Percentiles rank a stretch among this genome's conserved stretches.
These are phyloP conservation scores for Nymphicus hollandicus DNA, from an alignment of 2,113 vertebrate genomes.

Conservation along the genomic window DNA sequence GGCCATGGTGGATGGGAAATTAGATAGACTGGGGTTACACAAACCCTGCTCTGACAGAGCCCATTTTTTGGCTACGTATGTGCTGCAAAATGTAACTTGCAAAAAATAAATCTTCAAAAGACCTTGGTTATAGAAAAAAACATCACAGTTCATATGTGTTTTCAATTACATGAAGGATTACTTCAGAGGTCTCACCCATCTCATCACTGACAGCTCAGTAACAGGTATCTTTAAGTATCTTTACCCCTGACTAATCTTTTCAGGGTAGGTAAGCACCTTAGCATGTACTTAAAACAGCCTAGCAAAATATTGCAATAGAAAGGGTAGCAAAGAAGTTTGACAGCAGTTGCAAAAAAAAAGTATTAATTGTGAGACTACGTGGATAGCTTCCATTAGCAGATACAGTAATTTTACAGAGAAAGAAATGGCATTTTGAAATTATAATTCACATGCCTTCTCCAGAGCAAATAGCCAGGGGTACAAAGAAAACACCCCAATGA, in stretches of 20 bases:
- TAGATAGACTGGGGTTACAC: conserved; percentile 29
- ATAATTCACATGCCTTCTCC: not conserved
- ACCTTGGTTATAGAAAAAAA: not conserved
- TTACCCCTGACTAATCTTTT: not conserved
- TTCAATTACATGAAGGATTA: not conserved
- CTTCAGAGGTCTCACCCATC: not conserved
- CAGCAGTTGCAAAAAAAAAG: not conserved
- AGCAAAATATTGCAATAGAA: not conserved
- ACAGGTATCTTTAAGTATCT: not conserved
- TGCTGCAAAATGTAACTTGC: conserved; percentile 2
- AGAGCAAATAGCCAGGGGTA: not conserved
- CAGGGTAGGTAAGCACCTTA: not conserved
- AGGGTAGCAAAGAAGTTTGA: not conserved
- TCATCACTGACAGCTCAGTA: not conserved
- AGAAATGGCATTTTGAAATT: not conserved
- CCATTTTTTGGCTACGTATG: not conserved
- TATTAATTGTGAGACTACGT: not conserved
- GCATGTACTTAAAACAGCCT: not conserved
- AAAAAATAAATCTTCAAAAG: not conserved
- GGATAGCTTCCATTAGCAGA: not conserved
- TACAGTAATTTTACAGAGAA: not conserved
- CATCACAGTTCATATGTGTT: not conserved
- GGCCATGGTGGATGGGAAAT: conserved; percentile 14
- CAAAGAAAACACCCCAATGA: not conserved
- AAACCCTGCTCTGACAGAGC: conserved; percentile 23